phyloP scores from a whole-genome alignment of 2,888 invertebrate species.

The Prosopocoilus inquinatus region DNA sequence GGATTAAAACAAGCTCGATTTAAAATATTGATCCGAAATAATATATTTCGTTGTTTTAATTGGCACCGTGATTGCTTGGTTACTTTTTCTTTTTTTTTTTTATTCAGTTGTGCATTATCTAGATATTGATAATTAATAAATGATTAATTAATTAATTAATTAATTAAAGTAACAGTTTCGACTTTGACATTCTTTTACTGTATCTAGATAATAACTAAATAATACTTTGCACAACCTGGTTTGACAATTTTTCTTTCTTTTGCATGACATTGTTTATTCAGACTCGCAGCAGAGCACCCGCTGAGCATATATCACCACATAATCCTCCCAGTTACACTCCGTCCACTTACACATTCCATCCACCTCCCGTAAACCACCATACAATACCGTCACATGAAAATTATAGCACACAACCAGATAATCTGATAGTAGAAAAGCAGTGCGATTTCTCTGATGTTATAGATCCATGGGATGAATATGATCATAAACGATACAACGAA shows the following conservation, averaged over 20 bases:
- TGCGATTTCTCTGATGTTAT: conserved; percentile 47
- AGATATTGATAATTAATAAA: conserved; percentile 11
- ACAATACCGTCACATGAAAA: no score
- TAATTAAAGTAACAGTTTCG: no score
- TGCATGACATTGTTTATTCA: conserved; percentile 45
- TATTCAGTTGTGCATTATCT: conserved; percentile 25
- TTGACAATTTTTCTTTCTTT: conserved; percentile 41
- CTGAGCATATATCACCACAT: conserved; percentile 25
- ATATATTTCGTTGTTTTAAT: background rate
- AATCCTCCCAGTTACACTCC: conserved; percentile 6
- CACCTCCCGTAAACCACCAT: no score
- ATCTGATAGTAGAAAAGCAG: conserved; percentile 5
- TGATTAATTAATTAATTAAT: no score
- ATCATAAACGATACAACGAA: conserved; percentile 41
- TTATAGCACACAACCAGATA: no score
- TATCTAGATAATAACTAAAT: conserved; percentile 26
- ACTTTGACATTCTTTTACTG: background rate
- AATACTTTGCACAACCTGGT: conserved; percentile 34
- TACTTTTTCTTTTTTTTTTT: conserved; percentile 14
- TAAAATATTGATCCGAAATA: no score
- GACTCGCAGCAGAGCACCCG: conserved; percentile 36
- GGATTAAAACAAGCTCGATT: no score
- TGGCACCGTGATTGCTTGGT: conserved; percentile 16
- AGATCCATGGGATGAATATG: conserved; percentile 78
- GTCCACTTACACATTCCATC: background rate